phyloP scores from a whole-genome alignment of 2,113 vertebrate genomes.

The Ptilorrhoa leucosticta region DNA sequence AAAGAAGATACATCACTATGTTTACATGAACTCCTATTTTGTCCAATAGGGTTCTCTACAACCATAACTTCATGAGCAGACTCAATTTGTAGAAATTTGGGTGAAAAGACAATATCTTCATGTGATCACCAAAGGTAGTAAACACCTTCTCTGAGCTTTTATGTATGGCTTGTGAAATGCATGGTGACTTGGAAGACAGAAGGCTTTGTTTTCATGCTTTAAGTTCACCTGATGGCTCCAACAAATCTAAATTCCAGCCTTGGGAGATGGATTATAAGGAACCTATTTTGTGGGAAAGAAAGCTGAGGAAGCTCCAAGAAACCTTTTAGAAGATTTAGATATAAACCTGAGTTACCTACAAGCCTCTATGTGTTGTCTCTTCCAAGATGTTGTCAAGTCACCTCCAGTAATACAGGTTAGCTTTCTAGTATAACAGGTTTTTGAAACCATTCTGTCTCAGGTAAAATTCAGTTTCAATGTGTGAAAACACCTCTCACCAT shows the following conservation, averaged over 20 bases:
- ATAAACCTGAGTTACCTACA: not conserved
- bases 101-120: not conserved
- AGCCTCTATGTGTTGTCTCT: not conserved
- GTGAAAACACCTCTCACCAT: not conserved
- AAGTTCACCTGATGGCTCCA: not conserved
- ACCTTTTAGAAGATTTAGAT: not conserved
- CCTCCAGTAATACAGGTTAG: not conserved
- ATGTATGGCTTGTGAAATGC: not conserved
- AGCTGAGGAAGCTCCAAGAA: not conserved
- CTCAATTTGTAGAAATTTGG: not conserved
- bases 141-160: not conserved
- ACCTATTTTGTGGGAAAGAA: not conserved
- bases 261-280: not conserved
- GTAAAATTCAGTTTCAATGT: not conserved
- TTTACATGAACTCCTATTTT: not conserved
- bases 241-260: not conserved
- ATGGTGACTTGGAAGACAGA: not conserved
- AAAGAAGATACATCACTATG: not conserved
- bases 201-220: not conserved
- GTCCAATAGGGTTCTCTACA: not conserved
- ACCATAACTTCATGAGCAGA: not conserved
- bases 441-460: not conserved
- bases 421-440: not conserved
- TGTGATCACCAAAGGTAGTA: not conserved
- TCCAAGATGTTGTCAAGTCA: not conserved